Percentiles rank a stretch among this genome's conserved stretches.
phyloP scores from a whole-genome alignment of 2,888 invertebrate species.

The Salticus scenicus region DNA sequence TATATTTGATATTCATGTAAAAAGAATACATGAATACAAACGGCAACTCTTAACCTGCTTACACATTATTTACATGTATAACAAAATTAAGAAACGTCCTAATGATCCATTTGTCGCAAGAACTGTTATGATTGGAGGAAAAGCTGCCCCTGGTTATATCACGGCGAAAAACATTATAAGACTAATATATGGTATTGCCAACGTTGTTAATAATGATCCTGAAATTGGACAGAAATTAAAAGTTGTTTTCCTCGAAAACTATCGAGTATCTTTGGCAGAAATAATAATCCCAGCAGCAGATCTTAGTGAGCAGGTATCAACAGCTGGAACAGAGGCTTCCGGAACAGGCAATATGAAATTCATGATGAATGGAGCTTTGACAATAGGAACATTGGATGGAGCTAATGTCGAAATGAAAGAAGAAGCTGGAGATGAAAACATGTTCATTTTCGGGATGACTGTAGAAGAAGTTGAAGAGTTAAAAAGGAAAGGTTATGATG shows the following conservation, averaged over 20 bases:
- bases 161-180: slow-evolving; percentile 99
- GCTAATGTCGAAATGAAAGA: slow-evolving; percentile 99
- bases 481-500: slow-evolving; percentile 84
- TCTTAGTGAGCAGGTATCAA: slow-evolving; percentile 98
- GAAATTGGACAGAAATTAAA: slow-evolving; percentile 96
- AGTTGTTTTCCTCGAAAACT: slow-evolving; percentile 94
- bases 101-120: slow-evolving; percentile 86
- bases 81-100: slow-evolving; percentile 97
- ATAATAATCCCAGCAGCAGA: slow-evolving; percentile 99
- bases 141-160: slow-evolving; percentile 98
- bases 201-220: slow-evolving; percentile 97
- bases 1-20: slow-evolving; percentile 98
- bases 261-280: slow-evolving; percentile 98
- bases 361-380: slow-evolving; percentile 97
- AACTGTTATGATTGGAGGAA: slow-evolving; percentile 96
- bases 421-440: slow-evolving; percentile 96
- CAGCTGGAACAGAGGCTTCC: slow-evolving; percentile 99
- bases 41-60: slow-evolving; percentile 96
- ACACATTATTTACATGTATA: slow-evolving; percentile 96
- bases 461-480: slow-evolving; percentile 86
- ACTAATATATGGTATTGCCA: slow-evolving; percentile 92
- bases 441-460: slow-evolving; percentile 97
- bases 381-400: slow-evolving; percentile 99
- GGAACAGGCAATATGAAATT: slow-evolving; percentile 99
- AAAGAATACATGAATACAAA: slow-evolving; percentile 99